phyloP scores from a whole-genome alignment of 2,797 vertebrate genomes.

The Masticophis lateralis region DNA sequence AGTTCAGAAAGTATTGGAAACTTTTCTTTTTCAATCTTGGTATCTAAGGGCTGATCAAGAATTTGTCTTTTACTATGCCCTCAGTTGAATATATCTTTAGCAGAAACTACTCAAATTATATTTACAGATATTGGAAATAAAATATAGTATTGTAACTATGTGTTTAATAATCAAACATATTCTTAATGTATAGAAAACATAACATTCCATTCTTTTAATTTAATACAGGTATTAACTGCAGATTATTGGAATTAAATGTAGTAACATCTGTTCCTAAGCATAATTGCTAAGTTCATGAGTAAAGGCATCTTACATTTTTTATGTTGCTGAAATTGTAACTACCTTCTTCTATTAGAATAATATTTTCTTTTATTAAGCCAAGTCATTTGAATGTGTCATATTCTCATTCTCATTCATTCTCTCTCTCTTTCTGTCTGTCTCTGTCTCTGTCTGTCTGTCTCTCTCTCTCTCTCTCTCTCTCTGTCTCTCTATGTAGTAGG shows the following conservation, averaged over 20 bases:
- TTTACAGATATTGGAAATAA: not conserved
- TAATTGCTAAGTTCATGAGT: not conserved
- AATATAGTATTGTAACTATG: not conserved
- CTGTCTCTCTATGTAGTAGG: too few species aligned
- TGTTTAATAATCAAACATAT: not conserved
- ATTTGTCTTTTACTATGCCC: not conserved
- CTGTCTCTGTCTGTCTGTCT: too few species aligned
- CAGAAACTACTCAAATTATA: not conserved
- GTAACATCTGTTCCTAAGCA: not conserved
- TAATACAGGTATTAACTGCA: not conserved
- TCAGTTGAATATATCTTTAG: not conserved
- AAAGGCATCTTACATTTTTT: not conserved
- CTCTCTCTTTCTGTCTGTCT: fast-evolving
- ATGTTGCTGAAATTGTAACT: not conserved
- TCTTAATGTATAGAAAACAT: not conserved
- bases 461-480: fast-evolving
- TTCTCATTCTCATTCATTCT: too few species aligned
- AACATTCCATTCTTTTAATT: not conserved
- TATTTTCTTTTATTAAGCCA: not conserved
- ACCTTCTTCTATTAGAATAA: not conserved
- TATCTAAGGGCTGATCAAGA: not conserved
- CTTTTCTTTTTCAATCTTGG: not conserved
- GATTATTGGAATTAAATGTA: not conserved
- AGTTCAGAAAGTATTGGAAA: not conserved
- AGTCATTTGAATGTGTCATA: not conserved